These are phyloP conservation scores for Nannospalax galili DNA, from an alignment of 2,113 vertebrate species.

Conservation along the genomic window DNA sequence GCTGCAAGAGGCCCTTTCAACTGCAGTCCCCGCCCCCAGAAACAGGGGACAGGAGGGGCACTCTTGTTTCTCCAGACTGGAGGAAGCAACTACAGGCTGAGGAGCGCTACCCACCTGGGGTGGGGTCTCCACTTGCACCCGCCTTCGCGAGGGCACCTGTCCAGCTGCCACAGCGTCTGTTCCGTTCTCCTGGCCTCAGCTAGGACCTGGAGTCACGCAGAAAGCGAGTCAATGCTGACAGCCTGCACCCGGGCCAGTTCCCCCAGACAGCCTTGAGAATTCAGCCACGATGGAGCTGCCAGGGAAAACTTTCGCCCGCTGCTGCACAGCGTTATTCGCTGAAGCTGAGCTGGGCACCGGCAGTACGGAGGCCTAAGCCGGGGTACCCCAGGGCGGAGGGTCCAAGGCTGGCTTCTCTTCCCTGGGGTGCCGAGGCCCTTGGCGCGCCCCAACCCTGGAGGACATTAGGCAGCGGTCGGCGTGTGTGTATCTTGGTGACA, in stretches of 20 bases:
- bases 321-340: neutral
- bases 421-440: neutral
- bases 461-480: conserved; percentile 61
- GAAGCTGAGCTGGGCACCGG: neutral
- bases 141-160: neutral
- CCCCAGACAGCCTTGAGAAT: neutral
- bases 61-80: neutral
- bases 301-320: accelerated
- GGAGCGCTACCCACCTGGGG: neutral
- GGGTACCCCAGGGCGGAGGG: neutral
- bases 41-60: too few relatives aligned
- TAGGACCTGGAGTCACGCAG: neutral
- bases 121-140: neutral
- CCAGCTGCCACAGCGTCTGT: neutral
- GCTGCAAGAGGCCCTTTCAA: neutral
- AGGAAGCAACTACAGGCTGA: accelerated
- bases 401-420: neutral
- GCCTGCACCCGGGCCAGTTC: too few relatives aligned
- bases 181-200: neutral
- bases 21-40: neutral
- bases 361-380: neutral
- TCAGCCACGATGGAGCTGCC: neutral
- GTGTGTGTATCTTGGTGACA: neutral
- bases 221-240: neutral
- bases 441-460: conserved; percentile 66